phyloP scores from a whole-genome alignment of 2,888 invertebrate genomes.

The Polymixis flavicincta region DNA sequence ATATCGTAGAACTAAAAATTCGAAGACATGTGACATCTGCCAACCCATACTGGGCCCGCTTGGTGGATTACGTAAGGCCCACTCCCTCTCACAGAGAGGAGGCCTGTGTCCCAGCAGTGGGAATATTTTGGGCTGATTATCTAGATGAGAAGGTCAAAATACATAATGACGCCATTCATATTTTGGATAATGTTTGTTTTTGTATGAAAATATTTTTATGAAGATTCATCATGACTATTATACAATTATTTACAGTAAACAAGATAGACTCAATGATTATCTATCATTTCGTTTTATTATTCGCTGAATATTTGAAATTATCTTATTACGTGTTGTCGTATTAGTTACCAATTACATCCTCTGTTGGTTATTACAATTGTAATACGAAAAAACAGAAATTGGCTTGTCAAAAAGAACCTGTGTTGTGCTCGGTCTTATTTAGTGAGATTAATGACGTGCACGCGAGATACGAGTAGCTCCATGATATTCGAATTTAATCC shows the following conservation, averaged over 20 bases:
- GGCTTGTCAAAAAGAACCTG: constrained; percentile 37
- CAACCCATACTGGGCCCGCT: too few species aligned
- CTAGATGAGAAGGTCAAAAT: too few species aligned
- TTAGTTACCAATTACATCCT: constrained; percentile 36
- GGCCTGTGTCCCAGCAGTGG: too few species aligned
- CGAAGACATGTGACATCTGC: too few species aligned
- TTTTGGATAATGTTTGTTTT: not conserved
- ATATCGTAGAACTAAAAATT: too few species aligned
- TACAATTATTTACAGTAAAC: constrained; percentile 8
- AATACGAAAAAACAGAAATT: constrained; percentile 37
- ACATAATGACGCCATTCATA: not conserved
- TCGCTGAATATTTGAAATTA: constrained; percentile 1
- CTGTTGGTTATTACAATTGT: constrained; percentile 22
- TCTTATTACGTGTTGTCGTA: constrained; percentile 4
- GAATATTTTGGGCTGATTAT: too few species aligned
- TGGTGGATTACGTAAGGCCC: too few species aligned
- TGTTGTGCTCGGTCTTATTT: constrained; percentile 23
- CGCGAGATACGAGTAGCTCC: constrained; percentile 20
- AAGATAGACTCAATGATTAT: not conserved
- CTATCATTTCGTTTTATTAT: not conserved
- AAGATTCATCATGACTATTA: not conserved
- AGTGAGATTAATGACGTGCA: constrained; percentile 43
- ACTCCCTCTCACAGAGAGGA: too few species aligned
- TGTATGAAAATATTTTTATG: not conserved
- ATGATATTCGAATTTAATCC: constrained; percentile 5